Evolutionary conservation across 1,140 invertebrate species (phyloP), one percentile per base, ranked within the genome.

Genomic region (Teleopsis dalmanni): DNA sequence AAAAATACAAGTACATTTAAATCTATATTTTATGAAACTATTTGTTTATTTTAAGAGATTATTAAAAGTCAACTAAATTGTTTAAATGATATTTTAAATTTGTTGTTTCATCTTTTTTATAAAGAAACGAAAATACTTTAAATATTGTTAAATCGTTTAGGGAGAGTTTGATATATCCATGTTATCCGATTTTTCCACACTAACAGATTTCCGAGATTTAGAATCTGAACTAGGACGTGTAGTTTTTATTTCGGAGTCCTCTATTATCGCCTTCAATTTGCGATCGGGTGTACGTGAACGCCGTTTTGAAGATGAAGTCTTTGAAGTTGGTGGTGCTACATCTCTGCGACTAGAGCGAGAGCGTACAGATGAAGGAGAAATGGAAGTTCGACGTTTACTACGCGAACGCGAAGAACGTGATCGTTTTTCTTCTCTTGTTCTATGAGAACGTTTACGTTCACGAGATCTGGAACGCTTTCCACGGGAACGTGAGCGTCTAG

Each of bases 391-490:
- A 7, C 65, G 58, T 55, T 69, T 66, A 49, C 68, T 70, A 10
- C 58, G 55, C 7, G 68, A 71, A 1, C 68, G 58, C 0, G 63
- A 63, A n/a, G 53, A 34, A 16, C 48, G 40, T 3, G 60, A 59
- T 23, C 60, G 59, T 43, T 65, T 67, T n/a, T 65, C 63, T 13
- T 56, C 52, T 3, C 72, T 64, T 1, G 73, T 68, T 10, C 67
- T 46, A 70, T 73, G 47, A 25, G 57, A 64, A 52, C 60, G 60
- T 56, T 62, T 66, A n/a, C 60, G 68, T 47, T 62, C 73, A 51
- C 66, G 60, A 0, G 82, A 82, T 14, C 79, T 65, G 0, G 81
- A 82, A 52, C 76, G 76, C 64, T 71, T 62, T 68, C 75, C 74
- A 40, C 66, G 60, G 2, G 82, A 82, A 6, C 79, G 70, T 0